These are phyloP conservation scores for Amphipoea oculea DNA, from an alignment of 2,888 invertebrate genomes.

Conservation along the genomic window DNA sequence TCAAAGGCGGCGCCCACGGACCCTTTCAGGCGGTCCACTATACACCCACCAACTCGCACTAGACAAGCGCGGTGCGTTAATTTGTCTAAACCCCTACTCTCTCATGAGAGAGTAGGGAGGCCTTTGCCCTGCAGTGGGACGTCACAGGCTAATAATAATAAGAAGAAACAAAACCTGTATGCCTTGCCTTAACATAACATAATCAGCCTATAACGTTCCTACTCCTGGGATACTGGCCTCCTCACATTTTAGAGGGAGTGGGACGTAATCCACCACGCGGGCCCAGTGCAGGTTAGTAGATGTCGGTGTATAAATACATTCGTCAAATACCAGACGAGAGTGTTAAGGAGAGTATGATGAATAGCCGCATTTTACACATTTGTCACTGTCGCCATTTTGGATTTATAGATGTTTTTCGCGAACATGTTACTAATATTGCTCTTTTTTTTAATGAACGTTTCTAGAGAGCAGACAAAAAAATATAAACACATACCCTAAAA, in stretches of 20 bases:
- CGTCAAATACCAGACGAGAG: constrained; percentile 7
- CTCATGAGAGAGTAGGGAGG: too few relatives aligned
- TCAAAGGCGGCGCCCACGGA: too few relatives aligned
- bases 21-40: too few relatives aligned
- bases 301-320: neutral
- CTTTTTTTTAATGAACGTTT: neutral
- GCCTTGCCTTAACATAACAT: neutral
- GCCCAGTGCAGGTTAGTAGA: neutral
- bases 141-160: too few relatives aligned
- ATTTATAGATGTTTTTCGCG: constrained; percentile 12
- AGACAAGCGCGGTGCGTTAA: too few relatives aligned
- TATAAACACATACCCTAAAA: neutral
- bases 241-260: neutral
- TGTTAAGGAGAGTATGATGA: constrained; percentile 22
- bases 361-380: constrained; percentile 14
- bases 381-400: constrained; percentile 22
- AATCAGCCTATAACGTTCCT: neutral
- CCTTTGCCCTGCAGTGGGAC: too few relatives aligned
- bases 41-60: too few relatives aligned
- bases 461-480: neutral
- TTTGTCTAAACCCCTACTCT: too few relatives aligned
- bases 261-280: neutral
- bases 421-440: neutral
- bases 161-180: neutral
- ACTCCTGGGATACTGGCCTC: neutral